Base-by-base conservation (phyloP, 2,113 vertebrate genomes). In the Poecilia latipinna region DNA sequence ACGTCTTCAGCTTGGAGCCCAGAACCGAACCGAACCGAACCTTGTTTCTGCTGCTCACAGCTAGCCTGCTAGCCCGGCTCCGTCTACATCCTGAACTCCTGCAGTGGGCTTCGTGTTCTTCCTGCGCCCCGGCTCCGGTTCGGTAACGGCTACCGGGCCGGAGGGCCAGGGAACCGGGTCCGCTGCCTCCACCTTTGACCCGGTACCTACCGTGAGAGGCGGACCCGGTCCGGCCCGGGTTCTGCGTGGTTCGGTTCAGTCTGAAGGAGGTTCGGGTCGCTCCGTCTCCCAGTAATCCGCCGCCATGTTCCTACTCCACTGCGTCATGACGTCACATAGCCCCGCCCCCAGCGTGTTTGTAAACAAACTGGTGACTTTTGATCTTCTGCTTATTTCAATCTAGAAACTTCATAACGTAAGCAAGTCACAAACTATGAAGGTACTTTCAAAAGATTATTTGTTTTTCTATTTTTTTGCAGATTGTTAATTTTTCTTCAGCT, bases 231-330 rank as follows among this genome's bases (percentile, higher is more conserved):
- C 7, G 77, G 54, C 67, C 86, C 75, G 79, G 65, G 68, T 64
- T 61, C 12, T 81, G 35, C 65, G 44, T 54, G 73, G 79, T 64
- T 89, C 79, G 84, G 65, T 83, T 92, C 83, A 92, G 75, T 74
- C 63, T 78, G 80, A 84, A 75, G 32, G 42, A 29, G 32, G 76
- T 54, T 66, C 65, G 51, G 70, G 1, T 80, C 73, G 60, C 68
- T 70, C 63, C 44, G 66, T n/a, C 90, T 92, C 90, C 89, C 90
- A 90, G 79, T 87, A 90, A 87, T 90, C 90, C 71, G 89, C 89
- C 74, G 90, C 90, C 90, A 92, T 92, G 84, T 92, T 89, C 80
- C 86, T 78, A 68, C 76, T 65, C 72, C 66, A 62, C 60, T 76
- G 66, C 77, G 88, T 91, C 81, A 70, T 75, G 76, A 77, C 67